Conservation (phyloP, 2,113 vertebrate genomes). For the Eulacestoma nigropectus region DNA sequence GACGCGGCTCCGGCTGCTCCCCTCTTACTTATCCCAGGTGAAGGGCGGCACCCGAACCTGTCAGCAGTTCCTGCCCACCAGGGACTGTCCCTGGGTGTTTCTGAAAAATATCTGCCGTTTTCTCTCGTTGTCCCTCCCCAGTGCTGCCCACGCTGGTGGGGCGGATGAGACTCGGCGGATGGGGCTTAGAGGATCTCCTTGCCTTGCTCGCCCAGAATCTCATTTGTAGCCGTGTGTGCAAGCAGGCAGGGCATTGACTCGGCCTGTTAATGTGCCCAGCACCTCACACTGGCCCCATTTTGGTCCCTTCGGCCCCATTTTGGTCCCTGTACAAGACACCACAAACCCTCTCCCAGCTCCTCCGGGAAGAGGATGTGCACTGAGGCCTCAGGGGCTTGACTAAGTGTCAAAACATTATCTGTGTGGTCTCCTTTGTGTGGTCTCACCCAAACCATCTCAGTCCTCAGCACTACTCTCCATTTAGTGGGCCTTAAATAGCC, state of each 20-base stretch:
- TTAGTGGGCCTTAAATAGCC: neutral
- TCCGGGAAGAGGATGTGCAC: neutral
- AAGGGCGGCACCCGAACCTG: neutral
- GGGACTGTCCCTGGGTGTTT: neutral
- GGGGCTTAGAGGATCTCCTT: neutral
- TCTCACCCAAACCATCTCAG: neutral
- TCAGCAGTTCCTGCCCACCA: neutral
- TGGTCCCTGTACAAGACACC: neutral
- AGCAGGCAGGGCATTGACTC: neutral
- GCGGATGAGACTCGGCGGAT: rapidly evolving
- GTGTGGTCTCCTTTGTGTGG: neutral
- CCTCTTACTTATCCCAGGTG: neutral
- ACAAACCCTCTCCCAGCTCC: neutral
- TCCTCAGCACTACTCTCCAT: neutral
- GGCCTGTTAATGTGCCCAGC: rapidly evolving
- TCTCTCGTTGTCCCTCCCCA: neutral
- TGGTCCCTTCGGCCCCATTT: neutral
- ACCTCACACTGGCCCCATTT: neutral
- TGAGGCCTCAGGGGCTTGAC: neutral
- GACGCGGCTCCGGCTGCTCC: rapidly evolving
- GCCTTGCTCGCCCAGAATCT: neutral
- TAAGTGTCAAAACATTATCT: neutral
- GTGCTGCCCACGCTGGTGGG: rapidly evolving
- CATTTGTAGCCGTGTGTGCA: neutral
- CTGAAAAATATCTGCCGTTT: neutral